Percentiles rank a stretch among this genome's conserved stretches.
Conservation (phyloP, 1,140 invertebrate genomes). For the Rhagoletis pomonella region DNA sequence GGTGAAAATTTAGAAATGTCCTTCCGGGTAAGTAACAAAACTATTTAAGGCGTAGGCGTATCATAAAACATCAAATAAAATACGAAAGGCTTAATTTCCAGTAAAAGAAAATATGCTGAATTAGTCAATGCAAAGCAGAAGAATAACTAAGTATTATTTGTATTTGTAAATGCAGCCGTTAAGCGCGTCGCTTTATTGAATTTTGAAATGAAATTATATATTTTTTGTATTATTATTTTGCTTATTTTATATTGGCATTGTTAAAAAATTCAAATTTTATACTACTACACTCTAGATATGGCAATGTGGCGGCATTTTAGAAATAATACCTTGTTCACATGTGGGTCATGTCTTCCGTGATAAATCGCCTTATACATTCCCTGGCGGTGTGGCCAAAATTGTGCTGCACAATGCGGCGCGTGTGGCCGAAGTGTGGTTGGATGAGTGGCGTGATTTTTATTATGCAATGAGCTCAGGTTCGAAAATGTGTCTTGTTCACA, state of each 20-base stretch:
- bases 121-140: not conserved
- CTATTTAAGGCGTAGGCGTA: not conserved
- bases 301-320: conserved; percentile 97
- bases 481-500: conserved; percentile 62
- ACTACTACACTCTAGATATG: conserved; percentile 84
- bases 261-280: conserved; percentile 58
- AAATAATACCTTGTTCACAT: conserved; percentile 97
- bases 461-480: conserved; percentile 99
- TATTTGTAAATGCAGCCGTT: not conserved
- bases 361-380: conserved; percentile 99
- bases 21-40: conserved; percentile 87
- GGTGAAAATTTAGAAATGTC: conserved; percentile 99
- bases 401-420: conserved; percentile 97
- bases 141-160: not conserved
- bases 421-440: conserved; percentile 98
- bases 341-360: conserved; percentile 99
- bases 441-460: conserved; percentile 99
- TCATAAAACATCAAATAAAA: not conserved
- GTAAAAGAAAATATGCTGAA: not conserved
- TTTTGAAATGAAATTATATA: not conserved
- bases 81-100: conserved; percentile 7
- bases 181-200: not conserved
- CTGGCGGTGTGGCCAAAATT: conserved; percentile 96
- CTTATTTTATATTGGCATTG: not conserved
- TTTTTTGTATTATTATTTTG: not conserved